Base-by-base conservation (phyloP, 1,140 invertebrate genomes). In the Heliconius congener region DNA sequence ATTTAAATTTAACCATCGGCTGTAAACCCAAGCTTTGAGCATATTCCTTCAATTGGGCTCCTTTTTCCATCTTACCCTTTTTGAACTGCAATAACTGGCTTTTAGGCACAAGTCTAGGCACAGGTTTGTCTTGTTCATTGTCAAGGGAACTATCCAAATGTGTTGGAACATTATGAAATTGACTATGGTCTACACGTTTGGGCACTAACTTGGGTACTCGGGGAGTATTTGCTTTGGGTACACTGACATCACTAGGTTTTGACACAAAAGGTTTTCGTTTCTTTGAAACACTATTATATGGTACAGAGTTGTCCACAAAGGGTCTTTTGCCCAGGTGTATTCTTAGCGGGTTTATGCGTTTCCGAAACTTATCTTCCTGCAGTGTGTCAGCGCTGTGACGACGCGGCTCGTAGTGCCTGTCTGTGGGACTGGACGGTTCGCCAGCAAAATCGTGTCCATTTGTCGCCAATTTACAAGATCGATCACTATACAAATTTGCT, bases 1-100 rank as follows among this genome's bases (percentile, higher is more conserved):
- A 97, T 84, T 96, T 96, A 84, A 96, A 96, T 84, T 96, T 96
- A 30, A 96, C 95, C 87, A 96, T 95, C 13, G 96, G 96, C 77
- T 93, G 93, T 81, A 97, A 88, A n/a, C 96, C 96, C 73, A 97
- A 90, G 90, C 96, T 97, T 85, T 97, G 96, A 42, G 96, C 96
- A 92, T 97, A 97, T 86, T 97, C 90, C 76, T 93, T 93, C 82
- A 93, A 82, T 81, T 92, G 91, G 76, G 91, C 30, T 81, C 84
- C 88, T 81, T 94, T 93, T 90, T 94, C 92, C 83, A 87, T 76
- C 81, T 93, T 93, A 87, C 88, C 82, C 78, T 92, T 94, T 87
- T 93, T 94, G 83, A 86, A 94, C 80, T 93, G 93, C 73, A 83
- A 79, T 83, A 94, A 81, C 82, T 94, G 91, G 76, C 92, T 93